These are phyloP conservation scores for Plusia festucae DNA, from an alignment of 2,888 invertebrate genomes.

Conservation along the genomic window DNA sequence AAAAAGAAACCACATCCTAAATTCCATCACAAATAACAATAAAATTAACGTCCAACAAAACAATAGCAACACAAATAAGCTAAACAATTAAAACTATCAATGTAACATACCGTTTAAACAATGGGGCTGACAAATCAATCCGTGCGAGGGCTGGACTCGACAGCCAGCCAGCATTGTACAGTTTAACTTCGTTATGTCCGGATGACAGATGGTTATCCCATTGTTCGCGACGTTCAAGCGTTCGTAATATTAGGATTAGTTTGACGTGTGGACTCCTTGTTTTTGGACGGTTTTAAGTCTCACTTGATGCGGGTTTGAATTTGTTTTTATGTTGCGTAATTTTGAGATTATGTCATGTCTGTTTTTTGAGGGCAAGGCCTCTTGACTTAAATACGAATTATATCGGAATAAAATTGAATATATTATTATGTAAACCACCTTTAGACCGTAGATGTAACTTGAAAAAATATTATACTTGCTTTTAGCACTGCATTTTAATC, in stretches of 20 bases:
- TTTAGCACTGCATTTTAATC: no score
- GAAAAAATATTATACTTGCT: no score
- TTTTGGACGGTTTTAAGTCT: slow-evolving; percentile 59
- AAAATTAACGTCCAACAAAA: slow-evolving; percentile 21
- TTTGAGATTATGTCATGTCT: not conserved
- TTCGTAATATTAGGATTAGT: slow-evolving; percentile 63
- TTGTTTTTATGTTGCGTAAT: slow-evolving; percentile 35
- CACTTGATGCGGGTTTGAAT: slow-evolving; percentile 58
- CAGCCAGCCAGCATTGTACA: slow-evolving; percentile 68
- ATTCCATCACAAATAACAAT: slow-evolving; percentile 25
- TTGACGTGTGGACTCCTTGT: slow-evolving; percentile 62
- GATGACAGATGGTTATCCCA: slow-evolving; percentile 80
- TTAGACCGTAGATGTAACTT: no score
- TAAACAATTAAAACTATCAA: slow-evolving; percentile 60
- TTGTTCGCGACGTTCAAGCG: slow-evolving; percentile 67
- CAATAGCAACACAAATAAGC: slow-evolving; percentile 51
- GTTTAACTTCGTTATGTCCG: slow-evolving; percentile 77
- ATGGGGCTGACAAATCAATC: slow-evolving; percentile 62
- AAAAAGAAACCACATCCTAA: not conserved
- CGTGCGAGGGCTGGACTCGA: slow-evolving; percentile 53
- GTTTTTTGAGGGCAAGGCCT: not conserved
- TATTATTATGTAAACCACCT: no score
- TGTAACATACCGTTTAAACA: slow-evolving; percentile 60
- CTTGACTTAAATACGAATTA: not conserved
- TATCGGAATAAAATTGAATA: not conserved